Evolutionary conservation across 2,797 vertebrate genomes (phyloP).

Genomic region (Malurus splendens): DNA sequence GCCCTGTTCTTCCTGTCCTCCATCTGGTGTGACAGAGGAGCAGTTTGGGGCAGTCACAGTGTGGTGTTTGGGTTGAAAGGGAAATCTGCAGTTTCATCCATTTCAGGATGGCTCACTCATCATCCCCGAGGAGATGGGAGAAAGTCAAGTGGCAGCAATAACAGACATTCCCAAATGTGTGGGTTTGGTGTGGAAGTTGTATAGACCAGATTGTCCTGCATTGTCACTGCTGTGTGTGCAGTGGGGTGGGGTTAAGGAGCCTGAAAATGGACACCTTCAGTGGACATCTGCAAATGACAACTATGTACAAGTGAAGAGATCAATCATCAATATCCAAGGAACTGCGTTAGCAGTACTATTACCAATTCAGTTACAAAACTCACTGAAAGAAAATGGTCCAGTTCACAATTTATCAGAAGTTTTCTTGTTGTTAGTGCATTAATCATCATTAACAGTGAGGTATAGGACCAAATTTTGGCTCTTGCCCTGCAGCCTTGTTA

Average conservation of each 20-base stretch:
- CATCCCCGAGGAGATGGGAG: neutral
- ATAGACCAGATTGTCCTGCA: neutral
- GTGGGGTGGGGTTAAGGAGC: neutral
- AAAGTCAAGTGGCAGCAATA: neutral
- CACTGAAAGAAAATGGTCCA: neutral
- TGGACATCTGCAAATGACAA: neutral
- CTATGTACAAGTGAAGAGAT: neutral
- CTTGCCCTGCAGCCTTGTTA: neutral
- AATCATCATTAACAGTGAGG: neutral
- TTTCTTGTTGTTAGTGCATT: neutral
- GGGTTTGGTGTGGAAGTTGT: neutral
- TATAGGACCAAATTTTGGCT: neutral
- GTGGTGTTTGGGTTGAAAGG: neutral
- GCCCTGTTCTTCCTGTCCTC: neutral
- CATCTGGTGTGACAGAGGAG: neutral
- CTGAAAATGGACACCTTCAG: neutral
- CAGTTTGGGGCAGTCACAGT: neutral
- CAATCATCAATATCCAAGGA: neutral
- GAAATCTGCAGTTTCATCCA: neutral
- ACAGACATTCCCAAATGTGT: neutral
- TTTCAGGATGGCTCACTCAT: neutral
- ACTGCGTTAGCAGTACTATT: neutral
- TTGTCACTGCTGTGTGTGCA: neutral
- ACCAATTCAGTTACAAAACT: neutral
- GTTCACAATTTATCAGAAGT: neutral